phyloP scores from a whole-genome alignment of 2,113 vertebrate genomes.

The Amia ocellicauda region DNA sequence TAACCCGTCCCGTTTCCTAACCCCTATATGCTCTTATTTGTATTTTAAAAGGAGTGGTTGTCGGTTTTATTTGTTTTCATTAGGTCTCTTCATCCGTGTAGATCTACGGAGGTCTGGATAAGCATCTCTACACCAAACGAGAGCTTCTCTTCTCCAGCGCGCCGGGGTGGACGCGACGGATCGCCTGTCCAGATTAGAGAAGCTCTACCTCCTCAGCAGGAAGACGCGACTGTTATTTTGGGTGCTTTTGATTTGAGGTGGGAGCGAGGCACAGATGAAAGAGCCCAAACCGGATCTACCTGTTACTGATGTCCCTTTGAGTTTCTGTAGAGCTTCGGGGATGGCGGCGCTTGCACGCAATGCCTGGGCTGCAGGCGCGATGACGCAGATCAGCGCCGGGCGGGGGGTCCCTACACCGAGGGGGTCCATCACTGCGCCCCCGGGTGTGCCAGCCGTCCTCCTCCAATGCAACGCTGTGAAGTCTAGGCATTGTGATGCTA shows the following conservation, averaged over 20 bases:
- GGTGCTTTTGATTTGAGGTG: slow-evolving; percentile 62
- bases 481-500: background rate
- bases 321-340: slow-evolving; percentile 75
- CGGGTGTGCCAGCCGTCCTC: background rate
- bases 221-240: slow-evolving; percentile 56
- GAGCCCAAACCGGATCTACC: slow-evolving; percentile 74
- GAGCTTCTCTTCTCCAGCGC: no score
- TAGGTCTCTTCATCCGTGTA: no score
- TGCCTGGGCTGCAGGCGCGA: slow-evolving; percentile 58
- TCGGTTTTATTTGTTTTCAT: no score
- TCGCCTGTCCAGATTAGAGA: slow-evolving; percentile 37
- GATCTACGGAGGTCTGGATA: no score
- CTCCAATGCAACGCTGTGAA: background rate
- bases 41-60: no score
- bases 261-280: slow-evolving; percentile 63
- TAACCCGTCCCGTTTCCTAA: no score
- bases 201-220: no score
- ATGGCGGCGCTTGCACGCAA: slow-evolving; percentile 74
- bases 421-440: background rate
- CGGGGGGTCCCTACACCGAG: background rate
- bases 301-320: slow-evolving; percentile 73
- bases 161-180: no score
- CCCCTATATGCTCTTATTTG: no score
- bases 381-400: slow-evolving; percentile 3
- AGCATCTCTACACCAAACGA: no score